Conservation (phyloP, 2,113 vertebrate species). For the Psittacara wagleri region DNA sequence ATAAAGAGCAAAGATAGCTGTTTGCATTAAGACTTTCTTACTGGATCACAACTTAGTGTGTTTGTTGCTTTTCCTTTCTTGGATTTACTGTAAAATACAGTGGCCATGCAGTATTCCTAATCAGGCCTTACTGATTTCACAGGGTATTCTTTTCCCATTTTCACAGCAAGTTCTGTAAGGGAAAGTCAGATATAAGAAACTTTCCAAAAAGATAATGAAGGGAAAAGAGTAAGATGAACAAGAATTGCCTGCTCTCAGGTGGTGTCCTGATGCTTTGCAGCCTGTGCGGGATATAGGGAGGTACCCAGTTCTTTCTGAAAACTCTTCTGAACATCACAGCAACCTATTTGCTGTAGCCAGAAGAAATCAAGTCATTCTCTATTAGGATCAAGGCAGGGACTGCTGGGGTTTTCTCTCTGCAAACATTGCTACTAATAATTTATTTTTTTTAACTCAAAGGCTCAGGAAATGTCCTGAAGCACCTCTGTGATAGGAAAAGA, state of each 20-base stretch:
- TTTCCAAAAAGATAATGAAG: neutral
- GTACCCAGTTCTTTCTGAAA: neutral
- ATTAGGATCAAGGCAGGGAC: neutral
- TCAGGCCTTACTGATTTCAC: neutral
- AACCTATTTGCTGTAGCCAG: neutral
- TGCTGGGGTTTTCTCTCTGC: neutral
- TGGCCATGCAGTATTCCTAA: neutral
- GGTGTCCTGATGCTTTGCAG: neutral
- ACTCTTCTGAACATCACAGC: neutral
- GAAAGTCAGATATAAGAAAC: neutral
- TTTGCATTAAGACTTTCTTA: neutral
- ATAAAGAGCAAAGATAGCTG: neutral
- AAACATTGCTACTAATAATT: neutral
- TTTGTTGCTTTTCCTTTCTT: neutral
- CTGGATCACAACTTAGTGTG: neutral
- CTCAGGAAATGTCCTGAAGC: neutral
- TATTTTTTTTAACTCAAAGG: neutral
- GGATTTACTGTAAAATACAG: neutral
- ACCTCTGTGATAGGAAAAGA: neutral
- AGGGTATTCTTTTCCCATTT: neutral
- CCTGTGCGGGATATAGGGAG: neutral
- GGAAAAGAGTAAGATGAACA: neutral
- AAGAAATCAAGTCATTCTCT: neutral
- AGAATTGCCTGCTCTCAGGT: neutral
- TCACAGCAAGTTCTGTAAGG: neutral